Evolutionary conservation across 37 sponge, comb jelly and placozoan species (phyloP).

Genomic region (Geodia barretti): DNA sequence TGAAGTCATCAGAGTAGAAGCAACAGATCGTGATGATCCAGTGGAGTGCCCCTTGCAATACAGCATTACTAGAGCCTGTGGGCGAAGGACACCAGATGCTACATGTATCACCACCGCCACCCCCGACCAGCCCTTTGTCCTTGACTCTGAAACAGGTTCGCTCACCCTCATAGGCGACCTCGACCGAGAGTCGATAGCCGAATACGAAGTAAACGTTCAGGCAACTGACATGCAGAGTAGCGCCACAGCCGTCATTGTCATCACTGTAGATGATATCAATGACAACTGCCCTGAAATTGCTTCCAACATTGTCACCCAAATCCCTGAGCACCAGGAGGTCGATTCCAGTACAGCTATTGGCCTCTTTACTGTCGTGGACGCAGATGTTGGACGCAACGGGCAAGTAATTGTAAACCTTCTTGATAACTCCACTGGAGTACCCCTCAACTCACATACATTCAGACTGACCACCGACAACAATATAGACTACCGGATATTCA

Average conservation of each 20-base stretch:
- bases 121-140: slow-evolving; percentile 27
- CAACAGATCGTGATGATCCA: slow-evolving; percentile 23
- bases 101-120: neutral
- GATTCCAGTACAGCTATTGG: slow-evolving; percentile 7
- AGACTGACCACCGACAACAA: neutral
- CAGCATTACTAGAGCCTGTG: neutral
- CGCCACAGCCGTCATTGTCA: slow-evolving; percentile 38
- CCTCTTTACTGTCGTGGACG: slow-evolving; percentile 25
- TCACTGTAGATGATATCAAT: slow-evolving; percentile 58
- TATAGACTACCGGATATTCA: neutral
- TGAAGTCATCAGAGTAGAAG: neutral
- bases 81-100: neutral
- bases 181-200: slow-evolving; percentile 23
- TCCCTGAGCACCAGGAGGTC: neutral
- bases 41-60: neutral
- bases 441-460: slow-evolving; percentile 10
- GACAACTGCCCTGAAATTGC: slow-evolving; percentile 61
- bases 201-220: slow-evolving; percentile 23
- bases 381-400: slow-evolving; percentile 36
- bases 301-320: neutral
- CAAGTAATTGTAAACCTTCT: neutral
- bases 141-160: slow-evolving; percentile 38
- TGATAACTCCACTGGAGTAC: slow-evolving; percentile 16
- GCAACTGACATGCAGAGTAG: slow-evolving; percentile 12
- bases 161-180: slow-evolving; percentile 21